phyloP scores from a whole-genome alignment of 2,797 vertebrate species.

The Ctenosaura bakeri region DNA sequence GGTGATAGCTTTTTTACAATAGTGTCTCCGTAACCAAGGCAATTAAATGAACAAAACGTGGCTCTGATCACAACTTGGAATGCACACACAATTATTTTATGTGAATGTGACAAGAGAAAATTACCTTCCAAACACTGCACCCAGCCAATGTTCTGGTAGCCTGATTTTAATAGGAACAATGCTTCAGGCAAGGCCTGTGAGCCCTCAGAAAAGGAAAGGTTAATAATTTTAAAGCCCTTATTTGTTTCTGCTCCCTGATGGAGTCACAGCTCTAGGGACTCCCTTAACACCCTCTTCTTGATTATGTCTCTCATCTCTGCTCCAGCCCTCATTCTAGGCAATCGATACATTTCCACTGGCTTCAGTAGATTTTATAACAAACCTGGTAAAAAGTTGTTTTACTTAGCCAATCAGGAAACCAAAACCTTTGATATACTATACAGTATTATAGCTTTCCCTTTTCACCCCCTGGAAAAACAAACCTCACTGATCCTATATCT shows the following conservation, averaged over 20 bases:
- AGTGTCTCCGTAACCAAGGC: conserved; percentile 47
- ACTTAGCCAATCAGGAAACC: conserved; percentile 27
- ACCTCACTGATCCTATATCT: background rate
- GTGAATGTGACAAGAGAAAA: conserved; percentile 73
- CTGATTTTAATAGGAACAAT: conserved; percentile 72
- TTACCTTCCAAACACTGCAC: conserved; percentile 73
- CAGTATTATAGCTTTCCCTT: background rate
- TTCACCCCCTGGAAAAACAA: background rate
- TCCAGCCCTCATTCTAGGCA: conserved; percentile 14
- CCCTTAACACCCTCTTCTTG: conserved; percentile 42
- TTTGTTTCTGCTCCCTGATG: conserved; percentile 59
- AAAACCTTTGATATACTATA: conserved; percentile 1
- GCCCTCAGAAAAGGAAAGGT: conserved; percentile 73
- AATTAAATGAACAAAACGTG: conserved; percentile 41
- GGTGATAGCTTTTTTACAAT: conserved; percentile 40
- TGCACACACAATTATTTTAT: conserved; percentile 69
- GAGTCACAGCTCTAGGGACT: conserved; percentile 51
- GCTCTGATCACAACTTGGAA: conserved; percentile 65
- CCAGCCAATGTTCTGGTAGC: conserved; percentile 71
- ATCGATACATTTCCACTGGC: conserved; percentile 28
- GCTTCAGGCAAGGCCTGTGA: conserved; percentile 70
- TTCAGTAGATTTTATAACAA: conserved; percentile 23
- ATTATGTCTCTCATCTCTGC: conserved; percentile 18
- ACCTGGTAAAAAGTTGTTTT: background rate
- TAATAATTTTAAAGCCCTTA: conserved; percentile 74